phyloP scores from a whole-genome alignment of 2,797 vertebrate species.

The Enteromius trimaculatus region DNA sequence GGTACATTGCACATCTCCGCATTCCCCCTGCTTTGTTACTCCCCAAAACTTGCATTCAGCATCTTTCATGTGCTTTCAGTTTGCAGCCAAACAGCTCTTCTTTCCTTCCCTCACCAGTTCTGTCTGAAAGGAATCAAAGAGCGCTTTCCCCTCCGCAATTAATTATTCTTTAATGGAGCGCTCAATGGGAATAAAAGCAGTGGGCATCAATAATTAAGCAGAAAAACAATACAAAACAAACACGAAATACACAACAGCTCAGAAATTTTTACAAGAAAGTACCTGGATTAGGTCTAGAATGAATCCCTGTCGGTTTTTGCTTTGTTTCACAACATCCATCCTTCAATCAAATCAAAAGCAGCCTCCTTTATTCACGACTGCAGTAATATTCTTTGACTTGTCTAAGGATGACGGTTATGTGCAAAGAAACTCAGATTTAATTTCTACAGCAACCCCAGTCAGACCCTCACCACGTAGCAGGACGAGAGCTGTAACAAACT shows the following conservation, averaged over 20 bases:
- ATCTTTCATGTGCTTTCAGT: not conserved
- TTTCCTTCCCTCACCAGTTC: conserved; percentile 41
- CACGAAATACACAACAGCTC: conserved; percentile 65
- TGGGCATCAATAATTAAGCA: conserved; percentile 74
- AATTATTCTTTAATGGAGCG: conserved; percentile 68
- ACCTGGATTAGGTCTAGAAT: conserved; percentile 59
- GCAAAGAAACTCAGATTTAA: conserved; percentile 15
- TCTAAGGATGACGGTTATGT: conserved; percentile 24
- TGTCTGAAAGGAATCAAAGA: conserved; percentile 63
- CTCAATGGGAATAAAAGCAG: conserved; percentile 64
- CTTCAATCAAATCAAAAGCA: conserved; percentile 63
- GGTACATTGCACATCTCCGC: not conserved
- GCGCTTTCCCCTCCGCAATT: conserved; percentile 65
- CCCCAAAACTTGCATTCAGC: not conserved
- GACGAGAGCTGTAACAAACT: conserved; percentile 60
- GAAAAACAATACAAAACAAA: conserved; percentile 67
- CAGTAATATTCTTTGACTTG: conserved; percentile 40
- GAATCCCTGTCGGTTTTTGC: conserved; percentile 61
- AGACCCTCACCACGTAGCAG: conserved; percentile 35
- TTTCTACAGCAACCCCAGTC: conserved; percentile 25
- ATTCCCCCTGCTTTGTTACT: conserved; percentile 1
- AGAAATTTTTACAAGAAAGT: conserved; percentile 46
- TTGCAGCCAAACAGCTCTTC: conserved; percentile 10
- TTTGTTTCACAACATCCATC: conserved; percentile 62
- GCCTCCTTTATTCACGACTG: conserved; percentile 62